Evolutionary conservation across 1,140 invertebrate species (phyloP).

Genomic region (Phocides pigmalion): DNA sequence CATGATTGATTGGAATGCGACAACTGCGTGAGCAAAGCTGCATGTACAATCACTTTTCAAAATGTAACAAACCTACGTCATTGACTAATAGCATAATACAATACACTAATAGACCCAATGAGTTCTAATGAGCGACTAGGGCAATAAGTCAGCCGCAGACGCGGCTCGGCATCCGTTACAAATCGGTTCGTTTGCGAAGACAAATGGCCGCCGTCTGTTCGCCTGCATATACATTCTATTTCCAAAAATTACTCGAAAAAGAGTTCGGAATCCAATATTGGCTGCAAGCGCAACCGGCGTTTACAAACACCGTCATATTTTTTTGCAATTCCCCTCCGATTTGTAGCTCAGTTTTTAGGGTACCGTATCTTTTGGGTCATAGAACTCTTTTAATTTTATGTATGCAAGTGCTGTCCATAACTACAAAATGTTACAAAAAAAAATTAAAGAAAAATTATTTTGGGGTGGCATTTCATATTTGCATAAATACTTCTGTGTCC

Average conservation of each 20-base stretch:
- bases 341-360: constrained; percentile 31
- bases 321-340: constrained; percentile 40
- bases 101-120: constrained; percentile 66
- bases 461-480: too few species aligned
- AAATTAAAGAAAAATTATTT: too few species aligned
- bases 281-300: constrained; percentile 43
- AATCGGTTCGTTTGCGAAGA: constrained; percentile 81
- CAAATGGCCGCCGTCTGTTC: constrained; percentile 70
- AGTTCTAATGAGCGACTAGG: constrained; percentile 53
- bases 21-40: too few species aligned
- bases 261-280: constrained; percentile 68
- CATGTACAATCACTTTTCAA: too few species aligned
- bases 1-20: too few species aligned
- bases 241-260: constrained; percentile 74
- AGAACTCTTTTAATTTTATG: too few species aligned
- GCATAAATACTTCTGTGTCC: too few species aligned
- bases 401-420: too few species aligned
- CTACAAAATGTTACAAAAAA: too few species aligned
- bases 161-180: constrained; percentile 76
- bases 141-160: constrained; percentile 73
- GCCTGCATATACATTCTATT: constrained; percentile 68
- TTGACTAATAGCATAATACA: constrained; percentile 41
- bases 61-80: constrained; percentile 3
- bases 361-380: too few species aligned
- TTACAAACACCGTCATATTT: constrained; percentile 47